phyloP scores from a whole-genome alignment of 1,140 invertebrate genomes.

The Sycobia sp. region DNA sequence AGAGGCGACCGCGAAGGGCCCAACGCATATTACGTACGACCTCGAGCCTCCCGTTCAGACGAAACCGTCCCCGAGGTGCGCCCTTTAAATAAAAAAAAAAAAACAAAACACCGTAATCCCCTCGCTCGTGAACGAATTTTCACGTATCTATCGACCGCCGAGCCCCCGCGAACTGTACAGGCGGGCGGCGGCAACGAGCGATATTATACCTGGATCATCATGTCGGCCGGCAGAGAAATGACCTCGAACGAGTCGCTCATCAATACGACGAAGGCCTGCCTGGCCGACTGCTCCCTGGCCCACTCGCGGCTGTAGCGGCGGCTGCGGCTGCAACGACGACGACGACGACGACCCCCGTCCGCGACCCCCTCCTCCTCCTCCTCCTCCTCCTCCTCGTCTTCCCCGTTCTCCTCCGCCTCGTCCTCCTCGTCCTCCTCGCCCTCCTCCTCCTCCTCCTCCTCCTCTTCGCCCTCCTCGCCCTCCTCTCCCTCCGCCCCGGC shows the following conservation, averaged over 20 bases:
- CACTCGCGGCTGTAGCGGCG: neutral
- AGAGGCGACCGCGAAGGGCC: no score
- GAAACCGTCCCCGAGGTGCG: no score
- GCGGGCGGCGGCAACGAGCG: no score
- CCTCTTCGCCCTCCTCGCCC: conserved; percentile 1
- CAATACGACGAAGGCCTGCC: conserved; percentile 59
- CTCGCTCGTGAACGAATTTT: no score
- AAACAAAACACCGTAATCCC: no score
- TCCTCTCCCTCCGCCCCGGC: no score
- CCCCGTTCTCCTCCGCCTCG: neutral
- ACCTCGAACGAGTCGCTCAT: conserved; percentile 62
- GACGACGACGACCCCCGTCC: neutral
- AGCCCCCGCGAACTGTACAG: no score
- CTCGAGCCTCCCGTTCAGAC: no score
- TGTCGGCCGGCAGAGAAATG: conserved; percentile 60
- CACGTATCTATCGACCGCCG: no score
- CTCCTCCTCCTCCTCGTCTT: neutral
- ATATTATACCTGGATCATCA: conserved; percentile 62
- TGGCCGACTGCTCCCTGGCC: conserved; percentile 30
- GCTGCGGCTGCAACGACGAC: neutral
- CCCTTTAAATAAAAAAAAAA: no score
- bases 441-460: neutral
- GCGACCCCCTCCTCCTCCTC: neutral
- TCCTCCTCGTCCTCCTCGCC: conserved; percentile 1
- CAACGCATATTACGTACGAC: no score